Percentiles rank a stretch among this genome's conserved stretches.
Conservation (phyloP, 2,113 vertebrate species). For the Carassius gibelio region DNA sequence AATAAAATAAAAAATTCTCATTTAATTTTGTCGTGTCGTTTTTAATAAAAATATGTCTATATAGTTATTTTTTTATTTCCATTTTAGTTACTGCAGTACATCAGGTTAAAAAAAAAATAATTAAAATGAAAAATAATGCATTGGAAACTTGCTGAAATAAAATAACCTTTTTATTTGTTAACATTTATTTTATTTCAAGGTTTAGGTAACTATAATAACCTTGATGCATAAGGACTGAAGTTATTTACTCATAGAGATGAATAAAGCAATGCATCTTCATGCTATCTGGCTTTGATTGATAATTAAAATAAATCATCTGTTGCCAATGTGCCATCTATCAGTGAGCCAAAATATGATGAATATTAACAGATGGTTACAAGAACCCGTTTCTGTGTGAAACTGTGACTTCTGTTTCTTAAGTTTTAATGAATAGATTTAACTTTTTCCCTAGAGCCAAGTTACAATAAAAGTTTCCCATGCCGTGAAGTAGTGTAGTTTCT, state of each 20-base stretch:
- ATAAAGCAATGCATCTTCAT: not conserved
- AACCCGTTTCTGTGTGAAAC: not conserved
- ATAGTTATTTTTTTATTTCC: not conserved
- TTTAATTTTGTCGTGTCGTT: no score
- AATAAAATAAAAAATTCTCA: no score
- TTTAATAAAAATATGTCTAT: no score
- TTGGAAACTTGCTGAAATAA: not conserved
- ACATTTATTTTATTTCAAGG: not conserved
- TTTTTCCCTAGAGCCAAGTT: not conserved
- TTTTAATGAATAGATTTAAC: not conserved
- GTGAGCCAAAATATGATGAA: not conserved
- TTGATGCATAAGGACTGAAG: not conserved
- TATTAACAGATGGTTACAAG: not conserved
- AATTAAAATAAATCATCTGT: constrained; percentile 16
- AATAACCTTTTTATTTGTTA: not conserved
- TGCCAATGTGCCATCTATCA: not conserved
- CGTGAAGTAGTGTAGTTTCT: constrained; percentile 4
- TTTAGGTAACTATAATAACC: not conserved
- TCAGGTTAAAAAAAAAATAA: no score
- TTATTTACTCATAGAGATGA: not conserved
- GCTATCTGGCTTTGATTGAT: constrained; percentile 16
- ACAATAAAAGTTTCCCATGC: not conserved
- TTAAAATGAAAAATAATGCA: not conserved
- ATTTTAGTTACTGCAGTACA: not conserved
- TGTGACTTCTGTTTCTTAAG: not conserved